Conservation (phyloP, 2,113 vertebrate species). For the Chamaea fasciata region DNA sequence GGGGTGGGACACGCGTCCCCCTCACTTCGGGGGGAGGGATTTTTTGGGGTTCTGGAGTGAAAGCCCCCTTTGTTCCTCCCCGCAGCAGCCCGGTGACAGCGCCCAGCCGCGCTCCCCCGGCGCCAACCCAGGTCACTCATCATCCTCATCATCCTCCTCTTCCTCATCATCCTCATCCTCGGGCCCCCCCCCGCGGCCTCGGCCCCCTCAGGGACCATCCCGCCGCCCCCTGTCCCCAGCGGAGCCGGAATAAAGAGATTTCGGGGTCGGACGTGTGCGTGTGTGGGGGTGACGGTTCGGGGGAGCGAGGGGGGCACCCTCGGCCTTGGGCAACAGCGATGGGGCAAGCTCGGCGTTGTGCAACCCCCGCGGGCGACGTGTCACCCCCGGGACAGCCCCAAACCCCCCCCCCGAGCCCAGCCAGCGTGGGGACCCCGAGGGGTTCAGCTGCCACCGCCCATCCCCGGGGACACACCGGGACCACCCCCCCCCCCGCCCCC, state of each 20-base stretch:
- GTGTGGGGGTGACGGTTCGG: neutral
- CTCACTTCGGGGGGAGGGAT: accelerated
- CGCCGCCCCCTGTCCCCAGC: accelerated
- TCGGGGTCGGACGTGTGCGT: accelerated
- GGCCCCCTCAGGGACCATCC: neutral
- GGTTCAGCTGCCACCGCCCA: neutral
- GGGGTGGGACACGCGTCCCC: accelerated
- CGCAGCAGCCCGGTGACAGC: neutral
- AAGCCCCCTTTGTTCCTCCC: neutral
- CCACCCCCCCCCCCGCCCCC: neutral
- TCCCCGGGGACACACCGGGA: accelerated
- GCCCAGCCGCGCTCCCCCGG: neutral
- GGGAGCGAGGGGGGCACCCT: accelerated
- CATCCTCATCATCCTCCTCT: neutral
- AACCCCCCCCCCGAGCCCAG: too few relatives aligned
- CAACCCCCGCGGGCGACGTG: neutral
- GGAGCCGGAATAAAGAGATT: neutral
- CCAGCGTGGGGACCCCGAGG: neutral
- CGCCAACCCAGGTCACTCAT: neutral
- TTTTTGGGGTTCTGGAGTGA: neutral
- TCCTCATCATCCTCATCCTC: neutral
- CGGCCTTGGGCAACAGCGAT: neutral
- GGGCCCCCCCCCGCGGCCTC: neutral
- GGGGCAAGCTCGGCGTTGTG: neutral
- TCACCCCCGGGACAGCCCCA: neutral